phyloP scores from a whole-genome alignment of 2,888 invertebrate species.

The Acanthosepion pharaonis region DNA sequence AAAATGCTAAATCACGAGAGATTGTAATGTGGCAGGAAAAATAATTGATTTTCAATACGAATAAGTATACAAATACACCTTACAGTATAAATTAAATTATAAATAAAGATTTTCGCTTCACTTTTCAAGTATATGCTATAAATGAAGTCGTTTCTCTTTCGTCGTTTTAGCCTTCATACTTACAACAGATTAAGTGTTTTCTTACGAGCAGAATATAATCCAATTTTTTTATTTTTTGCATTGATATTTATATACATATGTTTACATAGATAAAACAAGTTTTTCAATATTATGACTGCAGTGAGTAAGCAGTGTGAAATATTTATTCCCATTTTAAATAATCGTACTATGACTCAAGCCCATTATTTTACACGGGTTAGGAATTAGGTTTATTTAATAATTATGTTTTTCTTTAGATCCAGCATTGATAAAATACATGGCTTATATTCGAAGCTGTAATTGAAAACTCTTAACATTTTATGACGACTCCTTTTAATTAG shows the following conservation, averaged over 20 bases:
- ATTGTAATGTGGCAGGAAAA: neutral
- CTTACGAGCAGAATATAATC: neutral
- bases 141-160: neutral
- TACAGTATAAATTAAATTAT: neutral
- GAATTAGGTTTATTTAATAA: too few species aligned
- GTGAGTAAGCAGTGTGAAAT: neutral
- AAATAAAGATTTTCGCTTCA: neutral
- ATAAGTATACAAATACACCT: neutral
- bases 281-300: neutral
- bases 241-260: neutral
- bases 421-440: too few species aligned
- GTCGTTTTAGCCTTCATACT: neutral
- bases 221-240: neutral
- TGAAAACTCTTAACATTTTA: too few species aligned
- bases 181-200: neutral
- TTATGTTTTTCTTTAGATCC: too few species aligned
- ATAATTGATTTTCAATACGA: neutral
- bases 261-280: neutral
- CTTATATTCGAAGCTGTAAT: too few species aligned
- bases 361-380: too few species aligned
- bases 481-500: too few species aligned
- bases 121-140: neutral
- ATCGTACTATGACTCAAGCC: too few species aligned
- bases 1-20: neutral
- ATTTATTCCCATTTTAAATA: too few species aligned